Percentiles rank a stretch among this genome's conserved stretches.
Conservation (phyloP, 2,888 invertebrate species). For the Tenthredo distinguenda region DNA sequence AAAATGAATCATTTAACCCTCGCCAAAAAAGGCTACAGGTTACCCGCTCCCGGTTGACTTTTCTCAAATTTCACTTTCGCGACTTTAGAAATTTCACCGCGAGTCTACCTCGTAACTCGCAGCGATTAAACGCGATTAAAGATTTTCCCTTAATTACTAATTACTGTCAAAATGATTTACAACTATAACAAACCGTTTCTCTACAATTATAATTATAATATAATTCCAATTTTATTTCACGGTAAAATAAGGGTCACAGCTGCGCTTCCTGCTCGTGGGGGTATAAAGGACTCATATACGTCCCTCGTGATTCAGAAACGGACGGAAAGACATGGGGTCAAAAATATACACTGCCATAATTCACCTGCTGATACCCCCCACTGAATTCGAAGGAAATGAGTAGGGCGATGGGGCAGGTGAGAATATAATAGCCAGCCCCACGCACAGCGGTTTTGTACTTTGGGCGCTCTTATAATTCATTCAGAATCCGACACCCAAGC, state of each 20-base stretch:
- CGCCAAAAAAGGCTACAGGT: slow-evolving; percentile 1
- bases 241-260: not conserved
- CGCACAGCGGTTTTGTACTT: slow-evolving; percentile 18
- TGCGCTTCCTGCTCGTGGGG: not conserved
- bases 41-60: not conserved
- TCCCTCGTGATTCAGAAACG: slow-evolving; percentile 33
- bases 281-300: not conserved
- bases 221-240: not conserved
- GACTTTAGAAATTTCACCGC: slow-evolving; percentile 30
- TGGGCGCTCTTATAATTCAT: slow-evolving; percentile 20
- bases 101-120: not conserved
- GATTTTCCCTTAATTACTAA: not conserved
- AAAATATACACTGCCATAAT: not conserved
- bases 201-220: not conserved
- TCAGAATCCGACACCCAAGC: slow-evolving; percentile 18
- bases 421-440: not conserved
- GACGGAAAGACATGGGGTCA: slow-evolving; percentile 10
- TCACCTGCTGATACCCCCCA: slow-evolving; percentile 47
- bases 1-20: slow-evolving; percentile 29
- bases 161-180: not conserved
- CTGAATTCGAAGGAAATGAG: slow-evolving; percentile 33
- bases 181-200: not conserved
- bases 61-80: slow-evolving; percentile 45
- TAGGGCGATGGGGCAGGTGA: slow-evolving; percentile 35
- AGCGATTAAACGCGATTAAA: not conserved